These are phyloP conservation scores for Lepidochrysops patricia DNA, from an alignment of 2,888 invertebrate genomes.

Conservation along the genomic window DNA sequence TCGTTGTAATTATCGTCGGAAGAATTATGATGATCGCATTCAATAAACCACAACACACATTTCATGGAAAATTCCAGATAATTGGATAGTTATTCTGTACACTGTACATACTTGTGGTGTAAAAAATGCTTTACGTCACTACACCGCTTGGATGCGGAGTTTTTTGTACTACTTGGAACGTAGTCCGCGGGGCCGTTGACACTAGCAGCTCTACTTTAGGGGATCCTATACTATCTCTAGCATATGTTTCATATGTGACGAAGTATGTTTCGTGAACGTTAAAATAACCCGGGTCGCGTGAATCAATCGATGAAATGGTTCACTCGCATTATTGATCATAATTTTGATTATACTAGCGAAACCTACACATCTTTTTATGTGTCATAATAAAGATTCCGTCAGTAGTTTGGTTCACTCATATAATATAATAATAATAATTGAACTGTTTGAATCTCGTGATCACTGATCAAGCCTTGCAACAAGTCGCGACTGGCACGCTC, in stretches of 20 bases:
- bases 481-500: too few species aligned
- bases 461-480: too few species aligned
- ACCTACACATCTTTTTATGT: too few species aligned
- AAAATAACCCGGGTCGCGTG: too few species aligned
- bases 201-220: slow-evolving; percentile 52
- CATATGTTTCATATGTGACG: neutral
- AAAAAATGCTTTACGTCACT: slow-evolving; percentile 60
- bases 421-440: too few species aligned
- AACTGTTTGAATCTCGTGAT: too few species aligned
- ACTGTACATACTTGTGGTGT: slow-evolving; percentile 42
- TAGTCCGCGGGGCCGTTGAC: slow-evolving; percentile 58
- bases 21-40: neutral
- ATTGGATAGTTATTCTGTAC: slow-evolving; percentile 48
- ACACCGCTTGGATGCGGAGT: slow-evolving; percentile 42
- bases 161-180: slow-evolving; percentile 62
- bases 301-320: too few species aligned
- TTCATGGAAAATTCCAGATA: slow-evolving; percentile 20
- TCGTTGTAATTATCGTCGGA: neutral
- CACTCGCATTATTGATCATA: too few species aligned
- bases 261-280: too few species aligned
- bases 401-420: too few species aligned
- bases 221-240: slow-evolving; percentile 29
- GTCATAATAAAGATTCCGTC: too few species aligned
- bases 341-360: too few species aligned
- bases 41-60: slow-evolving; percentile 5